A percentile compares a stretch with the other conserved stretches of the same genome.
Evolutionary conservation across 1,140 invertebrate species (phyloP).

Genomic region (Bombus confusus): DNA sequence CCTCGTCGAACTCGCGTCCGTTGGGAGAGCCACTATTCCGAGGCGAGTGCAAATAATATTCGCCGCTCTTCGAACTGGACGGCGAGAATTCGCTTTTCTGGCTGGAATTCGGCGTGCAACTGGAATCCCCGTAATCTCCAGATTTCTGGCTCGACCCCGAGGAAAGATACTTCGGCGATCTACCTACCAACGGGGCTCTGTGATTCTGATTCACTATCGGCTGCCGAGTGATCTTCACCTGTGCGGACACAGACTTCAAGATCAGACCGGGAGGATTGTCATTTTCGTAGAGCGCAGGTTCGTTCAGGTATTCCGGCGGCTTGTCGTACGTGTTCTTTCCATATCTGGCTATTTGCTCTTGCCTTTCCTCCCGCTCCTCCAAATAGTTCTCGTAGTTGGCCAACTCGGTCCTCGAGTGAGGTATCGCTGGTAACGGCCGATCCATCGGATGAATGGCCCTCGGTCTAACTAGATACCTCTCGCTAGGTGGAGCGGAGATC

Average conservation of each 20-base stretch:
- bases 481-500: conserved; percentile 76
- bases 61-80: conserved; percentile 78
- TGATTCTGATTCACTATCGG: conserved; percentile 65
- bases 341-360: neutral
- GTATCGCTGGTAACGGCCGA: conserved; percentile 77
- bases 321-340: conserved; percentile 24
- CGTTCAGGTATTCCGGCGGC: conserved; percentile 32
- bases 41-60: conserved; percentile 78
- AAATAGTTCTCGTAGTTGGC: conserved; percentile 72
- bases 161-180: conserved; percentile 73
- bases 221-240: conserved; percentile 70
- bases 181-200: conserved; percentile 50
- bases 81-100: conserved; percentile 80
- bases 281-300: conserved; percentile 63
- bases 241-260: conserved; percentile 67
- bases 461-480: conserved; percentile 72
- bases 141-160: conserved; percentile 78
- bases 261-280: conserved; percentile 53
- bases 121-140: conserved; percentile 78
- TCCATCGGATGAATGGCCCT: conserved; percentile 76
- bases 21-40: conserved; percentile 70
- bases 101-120: conserved; percentile 78
- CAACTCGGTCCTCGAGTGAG: conserved; percentile 72
- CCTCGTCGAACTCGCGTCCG: conserved; percentile 38
- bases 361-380: conserved; percentile 36